Evolutionary conservation across 2,888 invertebrate species (phyloP), one percentile per base, ranked within the genome.

Genomic region (Amaurobius ferox): DNA sequence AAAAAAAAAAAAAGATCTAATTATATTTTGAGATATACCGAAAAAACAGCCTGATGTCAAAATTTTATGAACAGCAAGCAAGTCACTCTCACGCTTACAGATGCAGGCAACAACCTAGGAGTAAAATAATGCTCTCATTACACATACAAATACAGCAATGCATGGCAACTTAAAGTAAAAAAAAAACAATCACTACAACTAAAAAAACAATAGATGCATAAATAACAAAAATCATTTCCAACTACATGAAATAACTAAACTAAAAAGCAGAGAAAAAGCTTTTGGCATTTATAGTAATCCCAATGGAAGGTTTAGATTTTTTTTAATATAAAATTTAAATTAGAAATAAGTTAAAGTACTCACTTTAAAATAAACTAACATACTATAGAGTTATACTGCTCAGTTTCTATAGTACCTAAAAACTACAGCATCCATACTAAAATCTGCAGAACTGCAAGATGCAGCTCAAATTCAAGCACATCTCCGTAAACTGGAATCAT

Each of bases 21-120:
- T 74, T 70, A 71, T 76, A 76, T 39, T 70, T 77, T 55, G 78
- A 71, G 70, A 77, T 85, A 85, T 85, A 85, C 83, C 83, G 78
- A 85, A 85, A 76, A 67, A 76, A 77, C 55, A 67, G 77, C 77
- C 71, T 72, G 83, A 66, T 77, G 83, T 44, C 66, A 77, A 72
- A 85, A 62, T 55, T 77, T 77, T 78, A 66, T 77, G 83, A 77
- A 67, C 66, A 71, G 72, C 83, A 71, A 77, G 71, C 72, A 77
- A 39, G 55, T 71, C 83, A 85, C 28, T 66, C 66, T 76, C 72
- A 62, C 23, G 68, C 81, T 32, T 44, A 72, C 23, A 44, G 71
- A 85, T 77, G 77, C 77, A 85, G 77, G 61, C 30, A 74, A 62
- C 30, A 83, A 83, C 81, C 81, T 83, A 83, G 81, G 81, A 76